Evolutionary conservation across 1,140 invertebrate species (phyloP), one percentile per base, ranked within the genome.

Genomic region (Venustaconcha ellipsiformis): DNA sequence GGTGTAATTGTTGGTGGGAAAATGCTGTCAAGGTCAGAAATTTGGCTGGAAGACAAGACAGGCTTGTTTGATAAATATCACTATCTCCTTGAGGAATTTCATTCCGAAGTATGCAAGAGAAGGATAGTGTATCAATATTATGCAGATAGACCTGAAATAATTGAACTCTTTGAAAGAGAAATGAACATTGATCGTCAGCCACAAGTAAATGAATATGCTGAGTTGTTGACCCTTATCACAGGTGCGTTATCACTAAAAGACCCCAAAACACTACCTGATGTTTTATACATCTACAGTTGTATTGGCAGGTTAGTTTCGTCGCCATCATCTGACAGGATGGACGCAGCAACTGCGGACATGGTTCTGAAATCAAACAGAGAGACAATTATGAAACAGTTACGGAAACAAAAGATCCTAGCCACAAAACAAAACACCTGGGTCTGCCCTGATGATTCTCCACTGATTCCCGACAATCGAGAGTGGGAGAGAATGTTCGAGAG

Each of bases 21-120:
- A 59, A 87, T 89, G 83, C 60, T 84, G 48, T 78, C 67, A 2
- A 59, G 81, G 60, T 65, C 83, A 15, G 87, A 89, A 76, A 75
- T 89, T 4, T 88, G 88, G 83, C 83, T 87, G 86, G 63, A 75
- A 14, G 88, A 89, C 65, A 76, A 71, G 3, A 86, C 84, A 20
- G 81, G 78, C 55, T 79, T 89, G 18, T 85, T 89, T 66, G 14
- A 57, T 26, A 86, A 84, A 64, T 83, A 87, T 76, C 68, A 75
- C 23, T 18, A 77, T 1, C 67, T 81, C 11, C 70, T 89, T 26
- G 55, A 76, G 14, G 78, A 83, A 17, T 86, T 80, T 69, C 83
- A 84, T 55, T 79, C 79, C 12, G 81, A 83, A 1, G 74, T 86
- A 15, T 68, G 75, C 14, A 80, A 80, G 13, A 84, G 81, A 23